These are phyloP conservation scores for Chaenogobius annularis DNA, from an alignment of 2,113 vertebrate genomes.

Conservation along the genomic window DNA sequence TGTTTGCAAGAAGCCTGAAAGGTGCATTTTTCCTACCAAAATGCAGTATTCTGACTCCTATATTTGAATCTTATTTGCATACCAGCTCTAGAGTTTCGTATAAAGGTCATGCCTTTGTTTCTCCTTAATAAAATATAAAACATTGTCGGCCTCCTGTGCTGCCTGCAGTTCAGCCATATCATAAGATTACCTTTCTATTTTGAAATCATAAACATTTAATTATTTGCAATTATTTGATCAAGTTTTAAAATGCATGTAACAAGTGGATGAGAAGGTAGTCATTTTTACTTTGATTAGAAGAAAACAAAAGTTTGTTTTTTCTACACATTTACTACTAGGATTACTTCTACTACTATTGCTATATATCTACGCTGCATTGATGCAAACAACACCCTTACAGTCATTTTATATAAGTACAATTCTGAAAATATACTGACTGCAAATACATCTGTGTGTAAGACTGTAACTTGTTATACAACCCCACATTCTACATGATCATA, in stretches of 20 bases:
- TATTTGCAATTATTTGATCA: neutral
- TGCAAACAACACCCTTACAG: neutral
- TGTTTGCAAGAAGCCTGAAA: conserved; percentile 19
- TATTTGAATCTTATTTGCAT: conserved; percentile 7
- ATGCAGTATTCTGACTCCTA: neutral
- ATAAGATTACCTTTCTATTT: conserved; percentile 4
- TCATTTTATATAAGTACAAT: neutral
- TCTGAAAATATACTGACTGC: neutral
- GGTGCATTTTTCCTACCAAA: neutral
- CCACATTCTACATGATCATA: neutral
- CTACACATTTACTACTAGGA: neutral
- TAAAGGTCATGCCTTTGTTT: conserved; percentile 9
- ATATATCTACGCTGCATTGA: neutral
- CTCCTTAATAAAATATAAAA: conserved; percentile 4
- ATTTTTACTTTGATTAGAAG: neutral
- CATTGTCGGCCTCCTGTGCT: conserved; percentile 4
- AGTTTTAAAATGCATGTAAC: neutral
- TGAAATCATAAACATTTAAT: neutral
- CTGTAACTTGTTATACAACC: too few species aligned
- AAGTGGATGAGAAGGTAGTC: neutral
- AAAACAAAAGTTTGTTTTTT: neutral
- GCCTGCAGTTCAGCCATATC: conserved; percentile 37
- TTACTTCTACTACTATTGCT: neutral
- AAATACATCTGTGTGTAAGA: too few species aligned
- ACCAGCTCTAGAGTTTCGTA: neutral